Conservation (phyloP, 2,797 vertebrate genomes). For the Lepilemur septentrionalis region DNA sequence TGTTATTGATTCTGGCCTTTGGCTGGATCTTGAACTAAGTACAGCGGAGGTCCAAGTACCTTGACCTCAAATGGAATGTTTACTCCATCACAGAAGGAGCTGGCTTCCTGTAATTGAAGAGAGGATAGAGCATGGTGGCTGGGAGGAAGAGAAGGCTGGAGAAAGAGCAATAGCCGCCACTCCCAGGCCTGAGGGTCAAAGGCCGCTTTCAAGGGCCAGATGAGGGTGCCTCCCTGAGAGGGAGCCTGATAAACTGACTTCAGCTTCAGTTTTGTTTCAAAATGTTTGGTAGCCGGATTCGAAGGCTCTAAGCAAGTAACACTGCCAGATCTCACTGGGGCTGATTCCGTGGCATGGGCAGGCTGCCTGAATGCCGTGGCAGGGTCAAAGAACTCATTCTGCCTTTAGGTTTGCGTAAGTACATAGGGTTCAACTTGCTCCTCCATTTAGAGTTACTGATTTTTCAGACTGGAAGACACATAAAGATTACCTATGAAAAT, state of each 20-base stretch:
- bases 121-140: not conserved
- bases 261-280: not conserved
- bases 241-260: not conserved
- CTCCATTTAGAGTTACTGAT: not conserved
- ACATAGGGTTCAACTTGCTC: not conserved
- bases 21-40: constrained; percentile 81
- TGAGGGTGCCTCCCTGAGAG: not conserved
- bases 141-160: not conserved
- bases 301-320: not conserved
- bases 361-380: too few relatives aligned
- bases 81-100: constrained; percentile 58
- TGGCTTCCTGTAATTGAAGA: not conserved
- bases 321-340: fast-evolving
- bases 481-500: not conserved
- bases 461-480: not conserved
- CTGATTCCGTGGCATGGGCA: fast-evolving
- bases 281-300: not conserved
- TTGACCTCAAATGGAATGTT: constrained; percentile 80
- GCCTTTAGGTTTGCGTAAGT: not conserved
- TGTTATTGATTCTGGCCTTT: constrained; percentile 82
- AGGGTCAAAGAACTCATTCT: fast-evolving
- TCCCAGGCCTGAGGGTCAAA: not conserved
- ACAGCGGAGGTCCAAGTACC: constrained; percentile 76
- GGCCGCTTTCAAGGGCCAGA: not conserved
- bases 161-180: not conserved